Conservation (phyloP, 2,888 invertebrate species). For the Stenichneumon culpator region DNA sequence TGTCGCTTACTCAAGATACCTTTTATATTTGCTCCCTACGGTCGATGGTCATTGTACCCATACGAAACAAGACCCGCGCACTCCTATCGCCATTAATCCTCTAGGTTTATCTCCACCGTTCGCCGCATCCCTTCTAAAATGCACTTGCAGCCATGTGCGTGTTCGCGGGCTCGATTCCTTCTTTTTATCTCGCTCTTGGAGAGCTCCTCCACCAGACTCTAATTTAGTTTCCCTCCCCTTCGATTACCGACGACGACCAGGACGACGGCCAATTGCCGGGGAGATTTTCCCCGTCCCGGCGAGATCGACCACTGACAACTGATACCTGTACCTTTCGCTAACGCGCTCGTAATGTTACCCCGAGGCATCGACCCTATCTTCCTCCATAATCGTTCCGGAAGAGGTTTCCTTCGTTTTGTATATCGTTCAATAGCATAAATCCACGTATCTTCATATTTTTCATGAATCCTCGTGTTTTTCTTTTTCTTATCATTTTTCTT, state of each 20-base stretch:
- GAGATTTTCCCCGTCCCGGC: not conserved
- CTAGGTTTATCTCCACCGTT: conserved; percentile 7
- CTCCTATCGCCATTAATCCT: conserved; percentile 54
- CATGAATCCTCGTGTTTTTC: conserved; percentile 25
- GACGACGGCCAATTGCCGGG: conserved; percentile 44
- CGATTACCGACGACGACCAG: conserved; percentile 21
- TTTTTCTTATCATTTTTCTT: not conserved
- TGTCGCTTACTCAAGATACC: not conserved
- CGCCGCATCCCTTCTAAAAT: conserved; percentile 24
- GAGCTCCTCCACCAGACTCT: conserved; percentile 35
- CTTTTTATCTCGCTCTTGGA: conserved; percentile 57
- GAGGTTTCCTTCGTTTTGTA: conserved; percentile 58
- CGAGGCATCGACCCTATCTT: conserved; percentile 61
- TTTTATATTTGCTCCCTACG: conserved; percentile 5
- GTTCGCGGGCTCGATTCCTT: conserved; percentile 60
- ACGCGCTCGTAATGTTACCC: conserved; percentile 57
- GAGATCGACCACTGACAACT: conserved; percentile 43
- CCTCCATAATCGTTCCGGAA: conserved; percentile 66
- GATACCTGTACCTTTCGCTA: conserved; percentile 53
- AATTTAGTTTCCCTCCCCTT: conserved; percentile 50
- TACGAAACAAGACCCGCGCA: conserved; percentile 40
- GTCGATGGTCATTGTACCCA: conserved; percentile 37
- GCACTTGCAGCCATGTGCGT: conserved; percentile 39
- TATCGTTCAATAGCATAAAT: conserved; percentile 18
- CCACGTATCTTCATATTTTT: conserved; percentile 18